Base-by-base conservation (phyloP, 1,140 invertebrate genomes). In the Musca domestica region DNA sequence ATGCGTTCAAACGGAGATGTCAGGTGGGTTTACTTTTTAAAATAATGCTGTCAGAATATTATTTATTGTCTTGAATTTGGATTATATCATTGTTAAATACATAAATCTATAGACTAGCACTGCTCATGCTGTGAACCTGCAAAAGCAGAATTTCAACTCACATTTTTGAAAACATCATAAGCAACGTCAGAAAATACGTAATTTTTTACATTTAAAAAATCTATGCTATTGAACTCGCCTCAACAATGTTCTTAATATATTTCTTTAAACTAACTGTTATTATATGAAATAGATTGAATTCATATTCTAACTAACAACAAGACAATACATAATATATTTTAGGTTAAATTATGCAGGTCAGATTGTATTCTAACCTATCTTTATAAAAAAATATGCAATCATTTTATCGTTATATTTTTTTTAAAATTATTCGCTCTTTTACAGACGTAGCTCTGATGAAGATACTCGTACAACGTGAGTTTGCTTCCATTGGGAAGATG, bases 391-490 rank as follows among this genome's bases (percentile, higher is more conserved):
- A 34, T 19, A 5, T 30, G 23, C n/a, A 20, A 46, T 46, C 1
- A 20, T 30, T 48, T 19, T 56, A 65, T 48, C n/a, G 20, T 54
- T 47, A 46, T 52, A 56, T 20, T 41, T 14, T 15, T 22, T 30
- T 56, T 48, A 15, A 41, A 5, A 41, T n/a, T n/a, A n/a, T 41
- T 41, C 34, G 12, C 47, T 22, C 52, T 46, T 30, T 76, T 80
- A 14, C 71, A 80, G 78, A 41, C 72, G 74, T 69, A 80, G 76
- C 67, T 80, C 78, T 15, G 78, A 80, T 56, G 78, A 80, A 71
- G 78, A 80, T 41, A 74, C 74, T 7, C 71, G 75, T 30, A 76
- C 76, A 66, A 78, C 78, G 78, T 80, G 77, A 80, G 78, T 80
- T 61, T 66, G 34, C 34, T 52, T 46, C 56, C 64, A 65, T 65